These are phyloP conservation scores for Mythimna lalbum DNA, from an alignment of 2,888 invertebrate genomes.

Conservation along the genomic window DNA sequence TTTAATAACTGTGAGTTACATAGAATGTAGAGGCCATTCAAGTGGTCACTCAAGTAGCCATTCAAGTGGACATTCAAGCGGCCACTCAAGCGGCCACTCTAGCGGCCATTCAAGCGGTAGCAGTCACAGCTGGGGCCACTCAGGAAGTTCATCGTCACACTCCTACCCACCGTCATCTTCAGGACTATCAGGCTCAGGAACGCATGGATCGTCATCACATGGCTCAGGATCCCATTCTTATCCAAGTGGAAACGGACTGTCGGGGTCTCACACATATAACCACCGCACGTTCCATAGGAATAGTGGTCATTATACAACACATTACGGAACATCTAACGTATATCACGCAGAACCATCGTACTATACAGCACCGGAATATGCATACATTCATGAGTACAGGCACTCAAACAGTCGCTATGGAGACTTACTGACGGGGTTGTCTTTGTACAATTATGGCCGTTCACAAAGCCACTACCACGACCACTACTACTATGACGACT, in stretches of 20 bases:
- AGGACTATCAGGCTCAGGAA: conserved; percentile 33
- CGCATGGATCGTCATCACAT: conserved; percentile 8
- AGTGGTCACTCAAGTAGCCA: too few relatives aligned
- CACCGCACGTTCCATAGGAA: conserved; percentile 53
- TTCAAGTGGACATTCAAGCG: too few relatives aligned
- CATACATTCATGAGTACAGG: conserved; percentile 82
- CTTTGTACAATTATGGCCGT: conserved; percentile 85
- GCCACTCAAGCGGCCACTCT: too few relatives aligned
- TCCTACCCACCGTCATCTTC: conserved; percentile 20
- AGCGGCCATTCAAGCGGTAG: neutral
- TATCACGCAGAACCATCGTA: conserved; percentile 44
- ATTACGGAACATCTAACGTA: conserved; percentile 5
- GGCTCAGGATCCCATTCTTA: conserved; percentile 10
- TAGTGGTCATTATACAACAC: conserved; percentile 41
- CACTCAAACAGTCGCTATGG: conserved; percentile 82
- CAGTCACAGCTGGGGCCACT: conserved; percentile 17
- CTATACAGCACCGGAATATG: conserved; percentile 80
- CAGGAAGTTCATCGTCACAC: conserved; percentile 44
- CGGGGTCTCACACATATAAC: conserved; percentile 38
- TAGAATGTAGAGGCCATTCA: conserved; percentile 65
- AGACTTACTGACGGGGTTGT: conserved; percentile 82
- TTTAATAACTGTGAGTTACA: conserved; percentile 70
- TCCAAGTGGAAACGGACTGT: conserved; percentile 13
- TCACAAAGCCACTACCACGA: conserved; percentile 79
- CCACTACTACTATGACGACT: conserved; percentile 84